Evolutionary conservation across 2,888 invertebrate genomes (phyloP).

Genomic region (Metalampra italica): DNA sequence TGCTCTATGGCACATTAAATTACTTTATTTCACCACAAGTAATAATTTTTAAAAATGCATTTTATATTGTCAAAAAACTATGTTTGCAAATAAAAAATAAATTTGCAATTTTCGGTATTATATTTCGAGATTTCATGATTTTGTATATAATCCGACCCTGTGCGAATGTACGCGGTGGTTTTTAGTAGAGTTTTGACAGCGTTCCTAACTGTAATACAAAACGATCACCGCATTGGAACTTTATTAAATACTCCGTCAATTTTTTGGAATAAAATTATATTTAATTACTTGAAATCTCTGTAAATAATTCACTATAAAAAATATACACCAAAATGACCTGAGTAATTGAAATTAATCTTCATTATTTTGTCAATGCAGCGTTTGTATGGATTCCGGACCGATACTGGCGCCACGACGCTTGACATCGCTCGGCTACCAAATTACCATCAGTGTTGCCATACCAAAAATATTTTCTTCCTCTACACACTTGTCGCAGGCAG

Average conservation of each 20-base stretch:
- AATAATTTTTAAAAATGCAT: neutral
- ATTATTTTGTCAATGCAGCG: neutral
- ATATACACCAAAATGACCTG: too few species aligned
- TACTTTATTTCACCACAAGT: neutral
- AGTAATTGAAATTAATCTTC: neutral
- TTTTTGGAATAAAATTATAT: too few species aligned
- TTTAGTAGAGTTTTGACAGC: conserved; percentile 6
- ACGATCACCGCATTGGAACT: neutral
- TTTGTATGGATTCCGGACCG: conserved; percentile 21
- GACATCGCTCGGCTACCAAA: conserved; percentile 20
- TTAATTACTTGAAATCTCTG: too few species aligned
- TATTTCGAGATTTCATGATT: conserved; percentile 13
- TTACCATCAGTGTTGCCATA: conserved; percentile 55
- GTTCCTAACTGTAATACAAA: conserved; percentile 15
- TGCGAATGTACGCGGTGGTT: conserved; percentile 17
- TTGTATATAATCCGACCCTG: conserved; percentile 30
- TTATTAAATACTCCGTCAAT: too few species aligned
- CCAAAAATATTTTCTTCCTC: conserved; percentile 62
- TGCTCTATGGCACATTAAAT: conserved; percentile 29
- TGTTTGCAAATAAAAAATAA: conserved; percentile 2
- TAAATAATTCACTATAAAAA: too few species aligned
- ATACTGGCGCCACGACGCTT: conserved; percentile 13
- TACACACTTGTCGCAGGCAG: conserved; percentile 66
- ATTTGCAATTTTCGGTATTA: neutral
- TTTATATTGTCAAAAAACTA: conserved; percentile 3